Base-by-base conservation (phyloP, 2,888 invertebrate genomes). In the Lissonota sp. region DNA sequence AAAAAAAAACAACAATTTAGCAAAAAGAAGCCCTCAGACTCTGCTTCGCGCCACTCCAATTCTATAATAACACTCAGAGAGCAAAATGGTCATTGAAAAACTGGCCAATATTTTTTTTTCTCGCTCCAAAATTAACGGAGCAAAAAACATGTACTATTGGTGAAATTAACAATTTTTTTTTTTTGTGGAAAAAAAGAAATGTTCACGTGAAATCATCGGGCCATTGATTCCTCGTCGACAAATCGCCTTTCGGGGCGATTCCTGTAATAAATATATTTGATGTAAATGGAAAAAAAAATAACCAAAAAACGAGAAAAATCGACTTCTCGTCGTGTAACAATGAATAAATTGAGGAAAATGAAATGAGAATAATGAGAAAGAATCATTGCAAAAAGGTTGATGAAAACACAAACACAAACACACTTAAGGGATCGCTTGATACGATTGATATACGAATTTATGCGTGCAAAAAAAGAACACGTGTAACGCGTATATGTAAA, bases 401-500 rank as follows among this genome's bases (percentile, higher is more conserved):
- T n/a, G n/a, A n/a, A n/a, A n/a, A n/a, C n/a, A n/a, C n/a, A n/a
- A n/a, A n/a, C n/a, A n/a, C n/a, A n/a, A n/a, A n/a, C n/a, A n/a
- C n/a, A n/a, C n/a, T 14, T 5, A 72, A 58, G 42, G 58, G 57
- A 64, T 62, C 40, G 55, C 37, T 73, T 63, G 46, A n/a, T n/a
- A n/a, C n/a, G n/a, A n/a, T n/a, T n/a, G n/a, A 66, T 74, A 78
- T 77, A 62, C 81, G 66, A n/a, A 78, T 79, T 74, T 79, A 71
- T 83, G 72, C 76, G 82, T 80, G 80, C 62, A 39, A 77, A 7
- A 26, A 26, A 49, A 71, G 67, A 53, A 64, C 76, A 74, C 76
- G 82, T 82, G 80, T 83, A 82, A 42, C 40, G 80, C 82, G 76
- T 85, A 80, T 85, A 84, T 86, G 86, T 78, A 87, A 89, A 88